phyloP scores from a whole-genome alignment of 2,888 invertebrate genomes.

The Galeopsomyia nigrocyanea region DNA sequence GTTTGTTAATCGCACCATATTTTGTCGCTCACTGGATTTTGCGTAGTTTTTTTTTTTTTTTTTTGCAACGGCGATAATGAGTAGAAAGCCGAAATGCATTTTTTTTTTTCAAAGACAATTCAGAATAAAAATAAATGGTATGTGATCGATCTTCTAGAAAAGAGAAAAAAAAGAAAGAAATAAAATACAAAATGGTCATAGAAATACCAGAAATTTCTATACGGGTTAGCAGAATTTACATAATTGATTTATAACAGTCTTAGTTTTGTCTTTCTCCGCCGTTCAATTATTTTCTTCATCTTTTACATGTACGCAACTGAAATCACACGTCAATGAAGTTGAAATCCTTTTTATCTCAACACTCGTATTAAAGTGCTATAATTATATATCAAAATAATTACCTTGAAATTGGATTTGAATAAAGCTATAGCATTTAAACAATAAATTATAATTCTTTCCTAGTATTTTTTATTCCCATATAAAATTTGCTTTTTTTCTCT shows the following conservation, averaged over 20 bases:
- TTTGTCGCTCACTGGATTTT: conserved; percentile 31
- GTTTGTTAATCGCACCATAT: conserved; percentile 35
- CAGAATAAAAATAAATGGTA: conserved; percentile 34
- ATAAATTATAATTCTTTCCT: neutral
- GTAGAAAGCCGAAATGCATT: conserved; percentile 46
- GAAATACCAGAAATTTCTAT: conserved; percentile 40
- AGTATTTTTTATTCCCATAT: neutral
- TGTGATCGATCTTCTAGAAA: conserved; percentile 31
- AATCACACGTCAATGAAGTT: conserved; percentile 2
- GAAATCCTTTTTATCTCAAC: too few species aligned
- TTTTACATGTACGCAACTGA: conserved; percentile 24
- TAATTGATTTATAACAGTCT: conserved; percentile 46
- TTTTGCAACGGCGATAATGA: conserved; percentile 48
- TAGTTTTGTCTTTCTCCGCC: conserved; percentile 24
- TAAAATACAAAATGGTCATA: conserved; percentile 4
- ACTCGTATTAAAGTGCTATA: too few species aligned
- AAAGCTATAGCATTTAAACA: neutral
- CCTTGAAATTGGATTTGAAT: too few species aligned
- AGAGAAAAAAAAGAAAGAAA: conserved; percentile 14
- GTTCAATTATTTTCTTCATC: conserved; percentile 16
- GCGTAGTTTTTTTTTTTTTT: conserved; percentile 42
- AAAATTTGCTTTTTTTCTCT: conserved; percentile 8
- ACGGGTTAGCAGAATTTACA: conserved; percentile 29
- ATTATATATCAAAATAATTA: too few species aligned
- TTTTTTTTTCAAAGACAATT: conserved; percentile 31